These are phyloP conservation scores for Sciaenops ocellatus DNA, from an alignment of 2,797 vertebrate species.

Conservation along the genomic window DNA sequence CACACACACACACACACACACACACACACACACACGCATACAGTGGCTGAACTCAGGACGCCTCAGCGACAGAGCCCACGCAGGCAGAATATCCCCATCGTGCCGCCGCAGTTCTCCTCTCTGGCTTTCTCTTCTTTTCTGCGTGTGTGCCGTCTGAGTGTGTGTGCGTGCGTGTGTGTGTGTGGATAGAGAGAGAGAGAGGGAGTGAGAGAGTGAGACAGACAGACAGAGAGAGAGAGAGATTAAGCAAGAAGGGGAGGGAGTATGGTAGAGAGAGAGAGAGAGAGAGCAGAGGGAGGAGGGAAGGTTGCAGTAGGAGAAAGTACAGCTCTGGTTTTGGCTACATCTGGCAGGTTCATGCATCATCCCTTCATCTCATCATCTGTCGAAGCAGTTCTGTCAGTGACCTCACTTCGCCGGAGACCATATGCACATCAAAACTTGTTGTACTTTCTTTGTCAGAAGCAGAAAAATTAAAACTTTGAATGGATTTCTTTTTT, in stretches of 20 bases:
- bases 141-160: conserved; percentile 36
- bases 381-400: conserved; percentile 43
- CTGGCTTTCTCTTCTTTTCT: conserved; percentile 66
- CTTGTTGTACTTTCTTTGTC: conserved; percentile 21
- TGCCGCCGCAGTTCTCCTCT: conserved; percentile 73
- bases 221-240: conserved; percentile 47
- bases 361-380: conserved; percentile 69
- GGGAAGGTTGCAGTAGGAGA: conserved; percentile 63
- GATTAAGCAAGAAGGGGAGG: conserved; percentile 66
- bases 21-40: conserved; percentile 42
- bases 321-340: conserved; percentile 69
- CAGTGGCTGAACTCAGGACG: conserved; percentile 73
- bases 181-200: conserved; percentile 23
- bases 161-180: conserved; percentile 61
- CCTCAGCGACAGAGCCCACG: conserved; percentile 77
- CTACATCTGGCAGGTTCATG: conserved; percentile 72
- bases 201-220: conserved; percentile 6
- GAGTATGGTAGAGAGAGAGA: conserved; percentile 40
- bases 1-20: conserved; percentile 35
- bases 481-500: neutral
- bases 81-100: conserved; percentile 83
- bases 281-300: conserved; percentile 50
- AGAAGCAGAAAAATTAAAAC: conserved; percentile 30
- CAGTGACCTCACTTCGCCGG: conserved; percentile 53
- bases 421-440: conserved; percentile 44